Conservation (phyloP, 1,140 invertebrate genomes). For the Polyergus mexicanus region DNA sequence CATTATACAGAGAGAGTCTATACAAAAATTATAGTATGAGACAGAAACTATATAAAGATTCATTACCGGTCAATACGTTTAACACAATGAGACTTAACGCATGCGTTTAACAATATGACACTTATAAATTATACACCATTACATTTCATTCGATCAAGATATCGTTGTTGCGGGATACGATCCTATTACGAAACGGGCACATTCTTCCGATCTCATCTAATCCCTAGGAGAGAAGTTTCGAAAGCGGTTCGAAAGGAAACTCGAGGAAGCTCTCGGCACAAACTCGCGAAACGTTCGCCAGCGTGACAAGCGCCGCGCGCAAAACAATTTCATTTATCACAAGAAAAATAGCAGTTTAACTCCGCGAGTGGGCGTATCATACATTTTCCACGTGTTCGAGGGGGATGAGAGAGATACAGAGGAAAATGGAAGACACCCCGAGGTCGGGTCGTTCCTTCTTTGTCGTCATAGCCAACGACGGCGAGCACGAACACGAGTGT, state of each 20-base stretch:
- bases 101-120: not conserved
- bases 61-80: not conserved
- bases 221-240: conserved; percentile 62
- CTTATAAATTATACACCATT: conserved; percentile 8
- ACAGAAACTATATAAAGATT: not conserved
- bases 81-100: not conserved
- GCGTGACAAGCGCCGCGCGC: conserved; percentile 62
- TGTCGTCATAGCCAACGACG: conserved; percentile 26
- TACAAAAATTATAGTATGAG: not conserved
- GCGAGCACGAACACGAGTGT: conserved; percentile 51
- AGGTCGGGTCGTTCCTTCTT: conserved; percentile 50
- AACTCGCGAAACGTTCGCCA: conserved; percentile 46
- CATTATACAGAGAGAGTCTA: not conserved
- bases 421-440: conserved; percentile 53
- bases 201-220: conserved; percentile 54
- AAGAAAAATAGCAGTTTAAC: conserved; percentile 83
- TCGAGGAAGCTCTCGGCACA: conserved; percentile 53
- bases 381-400: conserved; percentile 71
- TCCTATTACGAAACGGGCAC: conserved; percentile 3
- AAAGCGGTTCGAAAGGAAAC: conserved; percentile 47
- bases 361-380: conserved; percentile 71
- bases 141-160: conserved; percentile 3
- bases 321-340: conserved; percentile 84
- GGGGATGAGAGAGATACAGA: not conserved
- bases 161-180: not conserved